These are phyloP conservation scores for Struthidea cinerea DNA, from an alignment of 2,113 vertebrate species.

Conservation along the genomic window DNA sequence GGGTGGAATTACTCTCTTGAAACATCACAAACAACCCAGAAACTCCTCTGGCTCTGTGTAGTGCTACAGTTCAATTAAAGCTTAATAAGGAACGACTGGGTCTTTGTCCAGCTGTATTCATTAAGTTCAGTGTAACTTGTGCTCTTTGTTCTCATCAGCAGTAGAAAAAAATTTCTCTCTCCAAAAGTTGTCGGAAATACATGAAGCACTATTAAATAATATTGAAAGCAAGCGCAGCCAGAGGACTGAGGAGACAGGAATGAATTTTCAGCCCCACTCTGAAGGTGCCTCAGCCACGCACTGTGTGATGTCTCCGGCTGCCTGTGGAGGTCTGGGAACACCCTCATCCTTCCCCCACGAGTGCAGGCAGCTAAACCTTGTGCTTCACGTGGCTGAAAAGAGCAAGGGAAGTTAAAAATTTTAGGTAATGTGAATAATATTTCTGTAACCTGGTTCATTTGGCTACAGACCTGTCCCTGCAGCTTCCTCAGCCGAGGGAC, in stretches of 20 bases:
- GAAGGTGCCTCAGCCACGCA: neutral
- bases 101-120: neutral
- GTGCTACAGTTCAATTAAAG: slow-evolving; percentile 9
- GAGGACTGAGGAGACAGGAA: neutral
- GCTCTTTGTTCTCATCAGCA: neutral
- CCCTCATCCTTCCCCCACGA: neutral
- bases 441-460: neutral
- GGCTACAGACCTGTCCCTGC: neutral
- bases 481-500: neutral
- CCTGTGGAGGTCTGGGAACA: neutral
- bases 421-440: neutral
- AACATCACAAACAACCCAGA: neutral
- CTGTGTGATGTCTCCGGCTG: accelerated
- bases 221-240: neutral
- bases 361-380: neutral
- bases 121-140: neutral
- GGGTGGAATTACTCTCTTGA: neutral
- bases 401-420: neutral
- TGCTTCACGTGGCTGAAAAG: accelerated
- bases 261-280: neutral
- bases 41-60: neutral
- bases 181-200: neutral
- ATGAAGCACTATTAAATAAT: neutral
- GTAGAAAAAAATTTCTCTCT: neutral
- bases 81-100: neutral